Evolutionary conservation across 2,888 invertebrate species (phyloP).

Genomic region (Rotaria socialis): DNA sequence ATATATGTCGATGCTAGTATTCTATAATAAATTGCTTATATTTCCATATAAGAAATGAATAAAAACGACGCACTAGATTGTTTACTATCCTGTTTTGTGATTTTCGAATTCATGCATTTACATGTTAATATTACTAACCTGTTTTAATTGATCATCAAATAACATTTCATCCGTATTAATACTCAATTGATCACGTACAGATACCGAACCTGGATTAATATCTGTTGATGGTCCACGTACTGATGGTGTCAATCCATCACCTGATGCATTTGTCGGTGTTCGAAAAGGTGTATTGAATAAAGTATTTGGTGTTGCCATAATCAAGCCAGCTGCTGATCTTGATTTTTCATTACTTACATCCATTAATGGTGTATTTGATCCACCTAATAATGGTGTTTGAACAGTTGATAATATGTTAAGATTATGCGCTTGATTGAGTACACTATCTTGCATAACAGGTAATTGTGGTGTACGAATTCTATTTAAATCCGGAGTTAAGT

Average conservation of each 20-base stretch:
- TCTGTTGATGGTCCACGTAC: slow-evolving; percentile 45
- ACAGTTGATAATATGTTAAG: slow-evolving; percentile 95
- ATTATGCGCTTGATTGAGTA: slow-evolving; percentile 87
- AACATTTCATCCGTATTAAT: slow-evolving; percentile 80
- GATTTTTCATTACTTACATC: slow-evolving; percentile 39
- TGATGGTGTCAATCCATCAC: slow-evolving; percentile 32
- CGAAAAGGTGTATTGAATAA: slow-evolving; percentile 56
- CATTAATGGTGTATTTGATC: slow-evolving; percentile 80
- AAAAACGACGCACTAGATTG: no score
- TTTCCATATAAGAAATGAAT: no score
- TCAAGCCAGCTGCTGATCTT: slow-evolving; percentile 49
- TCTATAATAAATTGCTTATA: no score
- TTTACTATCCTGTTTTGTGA: no score
- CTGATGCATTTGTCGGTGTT: slow-evolving; percentile 30
- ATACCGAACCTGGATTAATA: slow-evolving; percentile 65
- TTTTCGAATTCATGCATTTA: no score
- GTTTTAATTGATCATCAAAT: slow-evolving; percentile 50
- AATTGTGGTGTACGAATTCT: slow-evolving; percentile 73
- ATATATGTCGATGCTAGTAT: no score
- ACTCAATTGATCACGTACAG: slow-evolving; percentile 83
- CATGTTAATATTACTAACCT: not conserved
- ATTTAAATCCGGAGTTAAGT: slow-evolving; percentile 66
- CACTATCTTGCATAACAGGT: slow-evolving; percentile 73
- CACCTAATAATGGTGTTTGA: slow-evolving; percentile 91
- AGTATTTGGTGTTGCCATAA: slow-evolving; percentile 52